A percentile compares a stretch with the other conserved stretches of the same genome.
Conservation (phyloP, 2,113 vertebrate species). For the Podocnemis expansa region DNA sequence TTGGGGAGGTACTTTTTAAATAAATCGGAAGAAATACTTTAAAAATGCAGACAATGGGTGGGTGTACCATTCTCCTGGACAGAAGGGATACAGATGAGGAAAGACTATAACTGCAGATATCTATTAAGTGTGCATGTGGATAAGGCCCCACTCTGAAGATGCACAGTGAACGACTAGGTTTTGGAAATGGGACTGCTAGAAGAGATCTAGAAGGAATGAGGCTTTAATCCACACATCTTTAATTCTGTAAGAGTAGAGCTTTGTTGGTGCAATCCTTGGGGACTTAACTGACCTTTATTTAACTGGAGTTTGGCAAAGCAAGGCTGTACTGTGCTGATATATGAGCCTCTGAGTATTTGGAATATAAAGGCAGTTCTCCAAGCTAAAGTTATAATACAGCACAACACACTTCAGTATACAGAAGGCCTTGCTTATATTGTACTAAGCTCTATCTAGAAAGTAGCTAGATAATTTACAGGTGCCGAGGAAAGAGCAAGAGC, state of each 20-base stretch:
- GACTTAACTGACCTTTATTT: conserved; percentile 60
- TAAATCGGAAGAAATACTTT: neutral
- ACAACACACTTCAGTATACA: neutral
- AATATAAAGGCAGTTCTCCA: conserved; percentile 9
- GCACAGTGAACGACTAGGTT: conserved; percentile 32
- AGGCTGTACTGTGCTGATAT: neutral
- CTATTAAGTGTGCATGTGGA: neutral
- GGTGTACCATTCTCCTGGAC: neutral
- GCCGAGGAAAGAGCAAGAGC: neutral
- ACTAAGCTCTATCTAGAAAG: neutral
- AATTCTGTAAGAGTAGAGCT: conserved; percentile 37
- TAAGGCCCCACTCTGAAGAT: neutral
- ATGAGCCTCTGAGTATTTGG: conserved; percentile 21
- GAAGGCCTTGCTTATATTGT: neutral
- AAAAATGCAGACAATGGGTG: neutral
- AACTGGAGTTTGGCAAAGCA: conserved; percentile 43
- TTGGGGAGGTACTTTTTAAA: neutral
- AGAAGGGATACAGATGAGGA: neutral
- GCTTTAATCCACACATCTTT: conserved; percentile 60
- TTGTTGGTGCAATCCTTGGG: conserved; percentile 42
- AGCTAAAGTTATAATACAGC: neutral
- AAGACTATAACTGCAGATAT: neutral
- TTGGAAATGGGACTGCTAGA: conserved; percentile 60
- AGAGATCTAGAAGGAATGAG: conserved; percentile 60
- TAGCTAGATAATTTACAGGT: neutral